Base-by-base conservation (phyloP, 2,888 invertebrate genomes). In the Scaptomyza cyrtandrae region DNA sequence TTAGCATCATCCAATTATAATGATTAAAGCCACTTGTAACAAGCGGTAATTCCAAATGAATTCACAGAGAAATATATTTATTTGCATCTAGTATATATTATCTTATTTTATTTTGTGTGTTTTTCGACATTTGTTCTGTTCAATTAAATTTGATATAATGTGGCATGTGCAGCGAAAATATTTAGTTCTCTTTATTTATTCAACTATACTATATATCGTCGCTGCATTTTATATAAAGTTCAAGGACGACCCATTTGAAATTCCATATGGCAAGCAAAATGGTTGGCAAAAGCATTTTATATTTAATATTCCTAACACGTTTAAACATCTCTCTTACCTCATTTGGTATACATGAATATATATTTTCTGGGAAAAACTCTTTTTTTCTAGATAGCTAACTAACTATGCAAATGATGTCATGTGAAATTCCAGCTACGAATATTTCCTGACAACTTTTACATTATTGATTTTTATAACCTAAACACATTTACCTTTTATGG, bases 71-170 rank as follows among this genome's bases (percentile, higher is more conserved):
- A 33, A 33, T 33, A 75, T 52, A 61, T 43, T 44, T 10, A 29
- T 14, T 29, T 53, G 6, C 24, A 29, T 50, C n/a, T 50, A 37
- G 16, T 33, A 16, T 27, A 29, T 29, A 10, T 33, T 4, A 24
- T 24, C 3, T 24, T 24, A 24, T 24, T 33, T 33, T 64, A 29
- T 56, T 39, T 19, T 13, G 35, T 35, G 3, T 11, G n/a, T 14
- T 49, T 5, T 19, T 13, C 5, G 13, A 52, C 5, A 39, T 45
- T 52, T 65, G 19, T 48, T 52, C 14, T 56, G 61, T 74, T 75
- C 77, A 81, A 81, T 83, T 83, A 81, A 82, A 64, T 68, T 77
- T 81, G 81, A 86, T 66, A 80, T 75, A 57, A 67, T 66, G 66
- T 68, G 59, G 62, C 81, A 80, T 70, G 65, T 81, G 81, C 63